Evolutionary conservation across 2,888 invertebrate genomes (phyloP).

Genomic region (Eupithecia subumbrata): DNA sequence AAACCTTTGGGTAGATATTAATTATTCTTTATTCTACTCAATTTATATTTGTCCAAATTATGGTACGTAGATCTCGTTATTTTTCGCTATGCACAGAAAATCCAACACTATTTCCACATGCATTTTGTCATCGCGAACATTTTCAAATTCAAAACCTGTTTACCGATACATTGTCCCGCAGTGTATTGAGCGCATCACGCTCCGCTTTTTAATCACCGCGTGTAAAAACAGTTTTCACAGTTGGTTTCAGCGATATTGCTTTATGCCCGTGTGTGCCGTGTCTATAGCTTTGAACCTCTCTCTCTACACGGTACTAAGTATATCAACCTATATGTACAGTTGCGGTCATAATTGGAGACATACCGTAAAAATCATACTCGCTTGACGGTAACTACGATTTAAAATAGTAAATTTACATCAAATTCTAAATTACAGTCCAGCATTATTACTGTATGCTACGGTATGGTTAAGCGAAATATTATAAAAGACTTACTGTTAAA

Average conservation of each 20-base stretch:
- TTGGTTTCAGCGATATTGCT: conserved; percentile 58
- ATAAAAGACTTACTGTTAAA: no score
- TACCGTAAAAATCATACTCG: no score
- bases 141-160: conserved; percentile 28
- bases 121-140: conserved; percentile 9
- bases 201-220: conserved; percentile 45
- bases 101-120: not conserved
- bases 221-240: conserved; percentile 55
- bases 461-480: no score
- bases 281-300: conserved; percentile 11
- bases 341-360: no score
- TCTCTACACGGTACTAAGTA: not conserved
- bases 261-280: conserved; percentile 37
- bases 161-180: conserved; percentile 22
- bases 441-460: no score
- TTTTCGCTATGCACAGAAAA: not conserved
- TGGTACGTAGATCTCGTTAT: not conserved
- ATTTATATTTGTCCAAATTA: not conserved
- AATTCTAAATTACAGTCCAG: no score
- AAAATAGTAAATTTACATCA: no score
- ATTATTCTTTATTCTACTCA: not conserved
- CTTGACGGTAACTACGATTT: no score
- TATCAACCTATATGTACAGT: no score
- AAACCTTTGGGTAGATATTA: not conserved
- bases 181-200: conserved; percentile 25